Evolutionary conservation across 2,888 invertebrate genomes (phyloP), one percentile per base, ranked within the genome.

Genomic region (Eledone cirrhosa): DNA sequence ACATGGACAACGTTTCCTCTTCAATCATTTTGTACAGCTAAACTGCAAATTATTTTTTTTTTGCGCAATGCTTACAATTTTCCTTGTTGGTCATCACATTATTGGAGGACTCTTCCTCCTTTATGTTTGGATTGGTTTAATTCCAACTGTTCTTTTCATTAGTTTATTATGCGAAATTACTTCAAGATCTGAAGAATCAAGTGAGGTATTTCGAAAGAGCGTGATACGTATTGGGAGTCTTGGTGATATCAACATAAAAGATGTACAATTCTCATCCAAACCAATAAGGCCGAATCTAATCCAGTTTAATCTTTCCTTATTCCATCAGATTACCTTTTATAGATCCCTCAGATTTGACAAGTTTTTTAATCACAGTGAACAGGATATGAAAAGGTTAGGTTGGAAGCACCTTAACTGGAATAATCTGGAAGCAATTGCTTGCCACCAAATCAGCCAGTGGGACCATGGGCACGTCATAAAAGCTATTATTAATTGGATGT

Each of bases 271-370:
- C 1, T 19, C 16, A 22, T n/a, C 33, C 31, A 22, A 41, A 31
- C n/a, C 41, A 72, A 33, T 31, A 33, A 72, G 41, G n/a, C 72
- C 72, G 8, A 27, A 72, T 72, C 31, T 31, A 19, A 3, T 72
- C n/a, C 72, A 72, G 24, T 19, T 33, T 72, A 27, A 14, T 31
- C 11, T 72, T 72, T 29, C 41, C 31, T 72, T 41, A 29, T 33
- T 72, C n/a, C 41, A 72, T 72, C 72, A 72, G 7, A 72, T 41
- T 72, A n/a, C n/a, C n/a, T 72, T 41, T 41, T 31, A 31, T 3
- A 72, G 31, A 4, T 19, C 41, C 22, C 13, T 72, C 14, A 72
- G 72, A 72, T 31, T 41, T n/a, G 33, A 72, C n/a, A n/a, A 22
- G 3, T n/a, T n/a, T 41, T 11, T 72, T 7, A 16, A n/a, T 33